Conservation (phyloP, 2,888 invertebrate species). For the Spodoptera picta region DNA sequence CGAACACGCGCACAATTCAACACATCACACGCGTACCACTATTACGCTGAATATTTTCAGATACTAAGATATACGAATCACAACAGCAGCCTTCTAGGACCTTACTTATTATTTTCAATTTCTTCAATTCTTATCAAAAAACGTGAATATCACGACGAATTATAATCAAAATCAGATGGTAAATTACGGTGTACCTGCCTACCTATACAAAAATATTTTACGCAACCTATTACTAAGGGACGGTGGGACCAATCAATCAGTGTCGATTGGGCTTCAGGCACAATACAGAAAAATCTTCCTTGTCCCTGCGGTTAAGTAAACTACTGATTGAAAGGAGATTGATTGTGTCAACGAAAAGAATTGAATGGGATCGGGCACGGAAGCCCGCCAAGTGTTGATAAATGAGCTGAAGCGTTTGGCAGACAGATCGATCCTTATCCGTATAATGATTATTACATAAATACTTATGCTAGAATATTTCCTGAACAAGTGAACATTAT, state of each 20-base stretch:
- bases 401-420: slow-evolving; percentile 45
- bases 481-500: not conserved
- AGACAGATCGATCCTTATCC: slow-evolving; percentile 6
- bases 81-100: slow-evolving; percentile 39
- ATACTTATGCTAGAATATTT: not conserved
- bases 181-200: too few relatives aligned
- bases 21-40: slow-evolving; percentile 59
- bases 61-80: slow-evolving; percentile 39
- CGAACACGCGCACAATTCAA: slow-evolving; percentile 49
- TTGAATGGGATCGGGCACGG: slow-evolving; percentile 53
- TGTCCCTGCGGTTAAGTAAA: slow-evolving; percentile 58
- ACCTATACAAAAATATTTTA: slow-evolving; percentile 2
- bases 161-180: too few relatives aligned
- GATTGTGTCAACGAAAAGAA: slow-evolving; percentile 63
- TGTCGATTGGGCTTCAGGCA: slow-evolving; percentile 60
- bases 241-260: slow-evolving; percentile 60
- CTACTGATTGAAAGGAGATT: slow-evolving; percentile 70
- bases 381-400: slow-evolving; percentile 48
- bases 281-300: slow-evolving; percentile 61
- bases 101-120: slow-evolving; percentile 5
- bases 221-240: slow-evolving; percentile 4
- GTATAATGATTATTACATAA: not conserved
- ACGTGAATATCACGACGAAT: not conserved
- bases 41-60: slow-evolving; percentile 27
- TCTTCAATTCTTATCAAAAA: not conserved